Evolutionary conservation across 2,888 invertebrate species (phyloP), one percentile per base, ranked within the genome.

Genomic region (Pristionchus fissidentatus): DNA sequence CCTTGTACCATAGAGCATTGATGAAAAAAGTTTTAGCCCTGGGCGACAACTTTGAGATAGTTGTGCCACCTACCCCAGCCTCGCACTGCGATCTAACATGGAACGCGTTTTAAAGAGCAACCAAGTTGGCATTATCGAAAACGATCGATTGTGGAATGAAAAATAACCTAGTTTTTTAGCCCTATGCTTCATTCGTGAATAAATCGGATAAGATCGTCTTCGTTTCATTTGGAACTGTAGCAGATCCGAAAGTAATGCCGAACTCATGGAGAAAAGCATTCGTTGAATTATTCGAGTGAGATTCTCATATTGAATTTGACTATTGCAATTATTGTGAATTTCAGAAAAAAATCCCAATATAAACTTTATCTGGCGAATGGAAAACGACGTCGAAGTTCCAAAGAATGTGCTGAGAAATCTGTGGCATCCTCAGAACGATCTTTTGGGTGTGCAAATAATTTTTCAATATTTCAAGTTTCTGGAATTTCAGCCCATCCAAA

Each of bases 361-460:
- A n/a, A 46, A 79, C 79, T 79, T 79, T 41, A 79, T 79, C 79
- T 79, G 79, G 79, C 55, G 57, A 15, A 79, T 79, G 79, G 57
- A 57, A 1, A 19, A 29, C 41, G 55, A 55, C 7, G 57, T 79
- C 38, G 79, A 79, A 26, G 79, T 79, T 1, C 79, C 79, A 7
- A 57, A 55, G 55, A 79, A 79, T 29, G 79, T 79, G 10, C 55
- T 79, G 26, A 55, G 79, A 49, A 46, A 38, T 26, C n/a, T 43
- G 10, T 79, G 79, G 79, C 55, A 55, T 26, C 79, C 79, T 32
- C 79, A 79, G 38, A 79, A 57, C 15, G 79, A 79, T 15, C 49
- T 79, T 1, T 57, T 79, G 1, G 79, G 79, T 79, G 41, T 38
- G 41, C 35, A 1, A 1, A 1, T 29, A 60, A 29, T 32, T 10